Base-by-base conservation (phyloP, 2,113 vertebrate genomes). In the Aix galericulata region DNA sequence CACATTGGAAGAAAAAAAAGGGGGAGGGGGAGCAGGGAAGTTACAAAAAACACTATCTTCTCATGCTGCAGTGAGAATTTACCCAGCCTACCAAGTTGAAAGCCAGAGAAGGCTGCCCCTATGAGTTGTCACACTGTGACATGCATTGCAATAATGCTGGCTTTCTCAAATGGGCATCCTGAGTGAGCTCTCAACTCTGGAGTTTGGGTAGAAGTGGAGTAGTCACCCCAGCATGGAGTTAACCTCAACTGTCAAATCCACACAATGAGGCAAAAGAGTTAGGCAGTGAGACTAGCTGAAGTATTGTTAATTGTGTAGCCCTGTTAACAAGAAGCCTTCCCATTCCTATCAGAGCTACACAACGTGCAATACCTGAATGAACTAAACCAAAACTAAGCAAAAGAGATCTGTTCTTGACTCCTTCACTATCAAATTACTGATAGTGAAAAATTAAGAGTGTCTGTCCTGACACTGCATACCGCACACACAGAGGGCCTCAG, bases 51-150 rank as follows among this genome's bases (percentile, higher is more conserved):
- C 50, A 50, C 44, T 46, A 20, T 69, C 67, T 50, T 25, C 34
- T 48, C 21, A 68, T 48, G 17, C 46, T 18, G 16, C 25, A 22
- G 32, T 32, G 18, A 0, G 1, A 1, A 9, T 86, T 42, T 62
- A 81, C 5, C 14, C 26, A 74, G 2, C 3, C 17, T 76, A 16
- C 13, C 7, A 18, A 58, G 16, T 4, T 77, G 44, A 74, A 77
- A 83, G 44, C 32, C 77, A 74, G 40, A 8, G 36, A 36, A 80
- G 21, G 8, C 15, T 31, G 18, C 46, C 4, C 0, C 32, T 42
- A 20, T 18, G 5, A 66, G 25, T 8, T 11, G 20, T 73, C 27
- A 76, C 38, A 17, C 64, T 44, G 27, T 42, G 29, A 60, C 34
- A 8, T n/a, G 7, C 29, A 13, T 3, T 81, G 40, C 32, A 56